Conservation (phyloP, 30 jellyfish, hydroid and myxozoan species). For the Clytia hemisphaerica region DNA sequence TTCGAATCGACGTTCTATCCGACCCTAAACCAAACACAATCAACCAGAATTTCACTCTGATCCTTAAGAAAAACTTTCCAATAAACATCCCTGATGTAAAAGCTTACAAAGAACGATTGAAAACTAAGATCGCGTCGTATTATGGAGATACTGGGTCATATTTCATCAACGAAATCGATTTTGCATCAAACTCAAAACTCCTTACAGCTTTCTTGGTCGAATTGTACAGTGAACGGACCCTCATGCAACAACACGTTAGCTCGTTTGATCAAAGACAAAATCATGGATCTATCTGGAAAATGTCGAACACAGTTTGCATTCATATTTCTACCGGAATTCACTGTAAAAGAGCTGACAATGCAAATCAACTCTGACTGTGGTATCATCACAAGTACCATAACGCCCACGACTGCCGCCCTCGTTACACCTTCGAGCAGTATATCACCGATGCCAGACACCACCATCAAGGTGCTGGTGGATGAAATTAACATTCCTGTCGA, state of each 20-base stretch:
- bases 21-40: too few species aligned
- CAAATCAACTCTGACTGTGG: neutral
- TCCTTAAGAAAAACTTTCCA: neutral
- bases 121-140: neutral
- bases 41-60: neutral
- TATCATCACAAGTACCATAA: neutral
- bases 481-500: neutral
- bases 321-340: conserved; percentile 2
- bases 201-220: conserved; percentile 4
- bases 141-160: neutral
- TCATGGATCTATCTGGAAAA: conserved; percentile 6
- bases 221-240: neutral
- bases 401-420: neutral
- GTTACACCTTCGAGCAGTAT: neutral
- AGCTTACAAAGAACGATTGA: too few species aligned
- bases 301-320: conserved; percentile 16
- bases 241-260: neutral
- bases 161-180: neutral
- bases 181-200: too few species aligned
- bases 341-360: neutral
- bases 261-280: neutral
- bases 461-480: neutral
- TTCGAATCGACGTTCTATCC: neutral
- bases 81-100: neutral
- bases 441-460: conserved; percentile 1